Base-by-base conservation (phyloP, 2,888 invertebrate species). In the Noctua pronuba region DNA sequence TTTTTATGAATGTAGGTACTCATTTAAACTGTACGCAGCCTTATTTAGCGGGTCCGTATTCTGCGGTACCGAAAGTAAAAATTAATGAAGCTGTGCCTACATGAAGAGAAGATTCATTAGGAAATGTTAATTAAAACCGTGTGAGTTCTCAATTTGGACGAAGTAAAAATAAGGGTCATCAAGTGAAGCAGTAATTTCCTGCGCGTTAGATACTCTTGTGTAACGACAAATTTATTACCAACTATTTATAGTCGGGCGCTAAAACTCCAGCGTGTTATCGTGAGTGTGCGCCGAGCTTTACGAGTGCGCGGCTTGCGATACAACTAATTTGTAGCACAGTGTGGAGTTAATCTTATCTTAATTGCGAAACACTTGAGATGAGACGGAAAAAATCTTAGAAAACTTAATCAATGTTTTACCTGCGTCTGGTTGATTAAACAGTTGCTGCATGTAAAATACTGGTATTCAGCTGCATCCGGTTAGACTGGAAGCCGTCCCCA, bases 151-250 rank as follows among this genome's bases (percentile, higher is more conserved):
- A 92, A 92, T 93, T 91, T 88, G 85, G 83, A 76, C 73, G 66
- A 64, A 83, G 86, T 90, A 90, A 90, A 91, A 89, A 91, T 90
- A 90, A 90, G 90, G 88, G 88, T 87, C 87, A 90, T 87, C 83
- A 85, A 84, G 77, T 77, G 77, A 79, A 84, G 79, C 79, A 77
- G 89, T 91, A 91, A 93, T 92, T 92, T 94, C 94, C 94, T 92
- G 94, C 83, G 79, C 84, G 83, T 88, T 88, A 88, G 88, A 88
- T 77, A 75, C 72, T 86, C 66, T 89, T 88, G 88, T 88, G 85
- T 88, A 89, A 83, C 83, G 93, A 93, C 92, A 91, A 88, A 92
- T 94, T 94, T 94, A 94, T 92, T 92, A 86, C 90, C 73, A 69
- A 82, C 90, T 91, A 92, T 93, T 93, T 92, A 92, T 92, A 91